Evolutionary conservation across 2,113 vertebrate genomes (phyloP).

Genomic region (Aix galericulata): DNA sequence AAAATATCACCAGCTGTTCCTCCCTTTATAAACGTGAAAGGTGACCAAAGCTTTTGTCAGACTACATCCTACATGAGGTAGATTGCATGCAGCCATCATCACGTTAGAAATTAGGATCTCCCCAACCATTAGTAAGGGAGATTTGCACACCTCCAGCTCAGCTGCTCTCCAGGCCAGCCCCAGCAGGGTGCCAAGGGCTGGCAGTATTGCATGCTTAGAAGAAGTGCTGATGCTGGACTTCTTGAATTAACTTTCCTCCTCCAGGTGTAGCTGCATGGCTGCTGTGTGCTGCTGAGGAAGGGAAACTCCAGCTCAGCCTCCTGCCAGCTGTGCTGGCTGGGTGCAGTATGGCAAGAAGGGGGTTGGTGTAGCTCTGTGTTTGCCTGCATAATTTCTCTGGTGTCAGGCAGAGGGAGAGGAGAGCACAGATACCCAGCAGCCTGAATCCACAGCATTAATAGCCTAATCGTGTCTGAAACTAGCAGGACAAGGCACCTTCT

Average conservation of each 20-base stretch:
- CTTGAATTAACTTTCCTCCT: neutral
- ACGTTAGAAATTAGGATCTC: neutral
- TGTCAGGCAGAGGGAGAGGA: neutral
- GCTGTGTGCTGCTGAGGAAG: neutral
- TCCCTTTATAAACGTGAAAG: no score
- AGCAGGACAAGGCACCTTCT: neutral
- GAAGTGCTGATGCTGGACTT: neutral
- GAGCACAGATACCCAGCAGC: neutral
- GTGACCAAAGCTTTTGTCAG: neutral
- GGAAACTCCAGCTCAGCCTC: fast-evolving
- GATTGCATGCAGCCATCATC: neutral
- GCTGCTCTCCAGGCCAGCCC: neutral
- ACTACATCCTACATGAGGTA: neutral
- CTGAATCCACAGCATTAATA: fast-evolving
- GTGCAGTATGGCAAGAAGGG: fast-evolving
- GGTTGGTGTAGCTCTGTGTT: no score
- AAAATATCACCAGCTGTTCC: neutral
- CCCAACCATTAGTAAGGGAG: neutral
- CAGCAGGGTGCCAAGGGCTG: neutral
- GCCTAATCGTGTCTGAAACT: neutral
- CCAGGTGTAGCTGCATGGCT: neutral
- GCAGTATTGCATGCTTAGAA: neutral
- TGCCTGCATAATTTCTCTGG: neutral
- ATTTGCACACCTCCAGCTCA: neutral
- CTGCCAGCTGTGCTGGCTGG: neutral